Evolutionary conservation across 2,797 vertebrate species (phyloP).

Genomic region (Anableps anableps): DNA sequence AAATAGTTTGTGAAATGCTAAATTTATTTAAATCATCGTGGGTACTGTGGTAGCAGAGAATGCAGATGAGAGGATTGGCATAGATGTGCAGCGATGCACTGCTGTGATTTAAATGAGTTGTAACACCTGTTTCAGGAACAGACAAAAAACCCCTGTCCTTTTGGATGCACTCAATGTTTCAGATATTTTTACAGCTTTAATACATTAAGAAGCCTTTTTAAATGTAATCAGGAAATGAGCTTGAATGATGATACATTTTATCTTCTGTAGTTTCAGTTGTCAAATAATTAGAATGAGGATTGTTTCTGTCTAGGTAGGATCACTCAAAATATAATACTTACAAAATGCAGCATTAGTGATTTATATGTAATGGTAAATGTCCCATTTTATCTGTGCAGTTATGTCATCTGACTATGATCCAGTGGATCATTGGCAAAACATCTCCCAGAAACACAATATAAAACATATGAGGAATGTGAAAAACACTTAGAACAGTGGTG

Average conservation of each 20-base stretch:
- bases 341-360: neutral
- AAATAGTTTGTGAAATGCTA: slow-evolving; percentile 8
- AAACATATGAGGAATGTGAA: too few species aligned
- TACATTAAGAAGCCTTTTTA: neutral
- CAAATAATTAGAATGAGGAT: neutral
- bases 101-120: slow-evolving; percentile 3
- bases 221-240: neutral
- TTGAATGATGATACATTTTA: neutral
- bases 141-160: neutral
- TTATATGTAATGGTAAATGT: neutral
- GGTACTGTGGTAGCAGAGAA: slow-evolving; percentile 1
- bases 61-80: slow-evolving; percentile 1
- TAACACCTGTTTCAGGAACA: neutral
- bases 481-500: too few species aligned
- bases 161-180: neutral
- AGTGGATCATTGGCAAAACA: neutral
- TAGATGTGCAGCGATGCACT: neutral
- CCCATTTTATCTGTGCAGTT: neutral
- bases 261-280: neutral
- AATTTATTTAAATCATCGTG: neutral
- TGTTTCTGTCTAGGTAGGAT: neutral
- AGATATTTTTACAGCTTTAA: neutral
- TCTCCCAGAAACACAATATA: too few species aligned
- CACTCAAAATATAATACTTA: neutral
- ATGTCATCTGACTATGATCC: neutral